These are phyloP conservation scores for Eristalis arbustorum DNA, from an alignment of 2,888 invertebrate species.

Conservation along the genomic window DNA sequence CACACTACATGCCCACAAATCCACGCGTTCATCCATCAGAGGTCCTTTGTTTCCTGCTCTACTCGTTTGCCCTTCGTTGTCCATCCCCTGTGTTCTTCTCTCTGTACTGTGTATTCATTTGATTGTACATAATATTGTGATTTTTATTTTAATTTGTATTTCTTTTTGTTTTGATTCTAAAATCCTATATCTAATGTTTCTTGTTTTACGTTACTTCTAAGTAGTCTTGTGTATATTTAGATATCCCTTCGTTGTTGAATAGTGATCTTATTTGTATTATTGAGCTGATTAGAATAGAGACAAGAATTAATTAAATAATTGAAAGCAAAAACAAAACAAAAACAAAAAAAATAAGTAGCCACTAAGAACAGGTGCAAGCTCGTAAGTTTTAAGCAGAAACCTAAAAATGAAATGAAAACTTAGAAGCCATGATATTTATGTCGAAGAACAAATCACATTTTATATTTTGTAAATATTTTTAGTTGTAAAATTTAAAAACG, in stretches of 20 bases:
- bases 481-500: constrained; percentile 60
- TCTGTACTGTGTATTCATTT: constrained; percentile 16
- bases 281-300: constrained; percentile 50
- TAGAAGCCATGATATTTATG: constrained; percentile 67
- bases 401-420: constrained; percentile 17
- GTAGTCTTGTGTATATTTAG: constrained; percentile 61
- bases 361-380: constrained; percentile 64
- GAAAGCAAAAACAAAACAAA: background rate
- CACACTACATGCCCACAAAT: constrained; percentile 32
- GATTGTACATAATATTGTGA: constrained; percentile 58
- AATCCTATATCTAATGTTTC: background rate
- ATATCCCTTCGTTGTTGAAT: constrained; percentile 66
- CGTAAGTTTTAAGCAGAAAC: constrained; percentile 52
- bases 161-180: background rate
- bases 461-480: constrained; percentile 70
- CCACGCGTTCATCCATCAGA: background rate
- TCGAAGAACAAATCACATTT: constrained; percentile 69
- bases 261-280: constrained; percentile 67
- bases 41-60: background rate
- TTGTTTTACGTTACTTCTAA: constrained; percentile 15
- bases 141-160: constrained; percentile 51
- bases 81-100: background rate
- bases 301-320: constrained; percentile 4
- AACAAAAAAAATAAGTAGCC: constrained; percentile 38
- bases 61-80: background rate